Base-by-base conservation (phyloP, 2,888 invertebrate species). In the Diadegma fenestrale region DNA sequence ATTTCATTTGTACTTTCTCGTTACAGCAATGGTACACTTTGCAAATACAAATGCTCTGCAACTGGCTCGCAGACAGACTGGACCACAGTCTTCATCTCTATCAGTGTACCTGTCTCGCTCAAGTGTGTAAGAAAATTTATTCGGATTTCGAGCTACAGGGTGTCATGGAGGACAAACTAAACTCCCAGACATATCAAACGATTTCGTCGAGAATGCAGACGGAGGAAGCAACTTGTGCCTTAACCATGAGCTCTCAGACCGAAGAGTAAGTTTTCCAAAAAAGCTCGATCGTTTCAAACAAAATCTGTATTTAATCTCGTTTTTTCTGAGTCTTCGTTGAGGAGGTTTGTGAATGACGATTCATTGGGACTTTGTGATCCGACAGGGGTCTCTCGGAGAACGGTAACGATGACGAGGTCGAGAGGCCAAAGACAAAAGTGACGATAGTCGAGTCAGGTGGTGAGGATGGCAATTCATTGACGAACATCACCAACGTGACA, bases 131-230 rank as follows among this genome's bases (percentile, higher is more conserved):
- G 98, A 99, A 99, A 97, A 97, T 99, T 94, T 99, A 99, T 95
- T 98, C 99, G 69, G 99, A 99, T 95, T 99, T 99, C 95, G 99
- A 99, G 95, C 96, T 99, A 85, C 99, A 99, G 95, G 99, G 99
- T 88, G 99, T 99, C 64, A 98, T 98, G 94, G 99, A 99, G 92
- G 99, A 99, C 94, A 98, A 98, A 94, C 95, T 99, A 82, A 99
- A 99, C 95, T 98, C 98, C 86, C 99, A 99, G 95, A 96, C 96
- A 89, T 99, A 99, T 95, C 98, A 98, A 95, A 97, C 96, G 85
- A 97, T 99, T 90, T 97, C 97, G 82, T 97, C 97, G 90, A 96
- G 99, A 90, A 98, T 99, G 97, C 98, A 99, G 94, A 98, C 99
- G 30, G 99, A 99, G 94, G 99, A 99, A 95, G 98, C 98, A 77